Base-by-base conservation (phyloP, 35 echinoderm and acorn worm genomes). In the Holothuria glaberrima region DNA sequence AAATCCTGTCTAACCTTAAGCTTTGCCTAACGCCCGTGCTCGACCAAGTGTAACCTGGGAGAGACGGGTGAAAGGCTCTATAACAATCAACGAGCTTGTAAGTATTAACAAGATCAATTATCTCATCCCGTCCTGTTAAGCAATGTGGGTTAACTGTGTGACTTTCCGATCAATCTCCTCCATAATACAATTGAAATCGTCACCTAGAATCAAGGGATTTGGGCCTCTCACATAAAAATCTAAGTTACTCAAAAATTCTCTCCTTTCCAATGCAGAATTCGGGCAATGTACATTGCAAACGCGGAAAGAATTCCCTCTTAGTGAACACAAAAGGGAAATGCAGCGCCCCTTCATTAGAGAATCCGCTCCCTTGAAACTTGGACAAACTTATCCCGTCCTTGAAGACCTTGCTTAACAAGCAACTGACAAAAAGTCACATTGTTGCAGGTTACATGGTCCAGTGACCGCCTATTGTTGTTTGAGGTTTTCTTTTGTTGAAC, bases 61-160 rank as follows among this genome's bases (percentile, higher is more conserved):
- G 25, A 21, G 22, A 29, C 1, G 66, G 66, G 31, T 69, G 25
- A 17, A 69, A 4, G 0, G 9, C 66, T 13, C 66, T 69, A 24
- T 69, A 69, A 69, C 16, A 69, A 69, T 69, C 66, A 69, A 17
- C 14, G 22, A 69, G 66, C 9, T n/a, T n/a, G n/a, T n/a, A n/a
- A n/a, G n/a, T n/a, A n/a, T 69, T 9, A 33, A 18, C 31, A 17
- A 69, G 31, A 24, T 69, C 25, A 26, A 9, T 69, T 3, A 69
- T 26, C 19, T 69, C 66, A 17, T 26, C 19, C 9, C 25, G 25
- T 10, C 66, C 66, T 13, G 31, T 17, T 26, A 69, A 69, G 22
- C 66, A 29, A 6, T 26, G 10, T 4, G 25, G 14, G 6, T 33
- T 69, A 13, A 33, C 14, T 69, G 66, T 13, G 9, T 13, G 66